Conservation (phyloP, 2,888 invertebrate genomes). For the Pseudeuparius sepicola region DNA sequence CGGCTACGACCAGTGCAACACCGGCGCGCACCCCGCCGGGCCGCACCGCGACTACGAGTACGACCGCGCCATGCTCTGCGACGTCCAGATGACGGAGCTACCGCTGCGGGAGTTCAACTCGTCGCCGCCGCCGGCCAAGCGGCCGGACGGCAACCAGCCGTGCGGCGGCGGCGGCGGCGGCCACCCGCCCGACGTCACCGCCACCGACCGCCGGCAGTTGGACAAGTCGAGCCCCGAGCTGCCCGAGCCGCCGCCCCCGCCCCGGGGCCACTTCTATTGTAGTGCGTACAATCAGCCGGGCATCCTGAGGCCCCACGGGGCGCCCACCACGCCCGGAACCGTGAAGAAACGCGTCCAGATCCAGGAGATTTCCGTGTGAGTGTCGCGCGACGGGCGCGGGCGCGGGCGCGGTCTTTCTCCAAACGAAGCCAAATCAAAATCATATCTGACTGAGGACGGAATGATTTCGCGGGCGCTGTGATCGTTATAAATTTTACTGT, state of each 20-base stretch:
- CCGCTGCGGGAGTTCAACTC: conserved; percentile 53
- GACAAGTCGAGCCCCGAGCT: conserved; percentile 36
- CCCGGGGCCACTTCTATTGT: conserved; percentile 46
- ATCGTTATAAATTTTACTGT: no score
- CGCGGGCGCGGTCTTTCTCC: no score
- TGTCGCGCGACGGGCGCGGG: no score
- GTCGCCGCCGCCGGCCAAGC: conserved; percentile 46
- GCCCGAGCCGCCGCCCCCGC: conserved; percentile 54
- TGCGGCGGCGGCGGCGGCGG: conserved; percentile 17
- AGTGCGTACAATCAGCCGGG: conserved; percentile 43
- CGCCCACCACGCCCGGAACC: conserved; percentile 61
- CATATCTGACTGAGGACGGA: conserved; percentile 27
- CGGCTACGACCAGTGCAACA: conserved; percentile 32
- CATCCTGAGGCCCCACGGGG: conserved; percentile 50
- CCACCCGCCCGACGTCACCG: conserved; percentile 40
- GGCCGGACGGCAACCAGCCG: conserved; percentile 38
- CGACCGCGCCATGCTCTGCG: conserved; percentile 48
- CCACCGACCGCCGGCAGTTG: conserved; percentile 36
- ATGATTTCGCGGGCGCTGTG: no score
- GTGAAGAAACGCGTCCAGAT: conserved; percentile 87
- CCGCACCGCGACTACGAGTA: conserved; percentile 47
- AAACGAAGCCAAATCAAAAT: conserved; percentile 23
- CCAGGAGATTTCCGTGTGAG: conserved; percentile 84
- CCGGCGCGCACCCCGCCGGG: conserved; percentile 42
- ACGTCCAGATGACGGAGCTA: conserved; percentile 53